These are phyloP conservation scores for Phaetusa simplex DNA, from an alignment of 2,113 vertebrate species.

Conservation along the genomic window DNA sequence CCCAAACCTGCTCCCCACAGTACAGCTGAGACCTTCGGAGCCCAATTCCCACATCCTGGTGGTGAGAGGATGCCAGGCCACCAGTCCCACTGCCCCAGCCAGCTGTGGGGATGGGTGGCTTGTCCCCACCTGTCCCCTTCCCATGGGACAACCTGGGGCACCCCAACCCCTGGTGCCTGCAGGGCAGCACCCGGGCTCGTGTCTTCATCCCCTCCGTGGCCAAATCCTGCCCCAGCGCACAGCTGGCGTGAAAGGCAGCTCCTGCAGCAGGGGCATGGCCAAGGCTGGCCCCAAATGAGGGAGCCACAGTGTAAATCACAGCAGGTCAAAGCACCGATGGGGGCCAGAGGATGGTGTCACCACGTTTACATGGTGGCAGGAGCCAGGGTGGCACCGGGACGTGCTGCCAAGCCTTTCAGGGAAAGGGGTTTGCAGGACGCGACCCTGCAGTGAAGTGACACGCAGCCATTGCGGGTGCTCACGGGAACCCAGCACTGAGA, in stretches of 20 bases:
- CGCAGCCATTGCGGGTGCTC: neutral
- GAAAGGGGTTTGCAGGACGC: neutral
- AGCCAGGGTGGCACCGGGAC: neutral
- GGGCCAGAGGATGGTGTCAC: neutral
- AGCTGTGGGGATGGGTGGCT: neutral
- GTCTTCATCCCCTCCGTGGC: neutral
- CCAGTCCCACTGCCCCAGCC: neutral
- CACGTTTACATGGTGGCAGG: neutral
- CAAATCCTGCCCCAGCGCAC: neutral
- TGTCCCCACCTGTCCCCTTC: neutral
- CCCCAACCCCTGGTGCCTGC: neutral
- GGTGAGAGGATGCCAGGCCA: neutral
- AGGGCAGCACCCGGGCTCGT: neutral
- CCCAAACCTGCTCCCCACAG: neutral
- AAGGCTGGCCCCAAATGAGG: rapidly evolving
- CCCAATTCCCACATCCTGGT: neutral
- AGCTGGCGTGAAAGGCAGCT: rapidly evolving
- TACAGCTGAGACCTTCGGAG: rapidly evolving
- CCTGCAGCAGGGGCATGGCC: neutral
- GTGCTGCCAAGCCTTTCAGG: neutral
- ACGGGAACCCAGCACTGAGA: rapidly evolving
- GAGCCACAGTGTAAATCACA: rapidly evolving
- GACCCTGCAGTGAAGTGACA: neutral
- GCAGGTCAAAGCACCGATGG: neutral
- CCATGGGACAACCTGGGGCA: neutral